A percentile compares a stretch with the other conserved stretches of the same genome.
Evolutionary conservation across 2,888 invertebrate species (phyloP).

Genomic region (Pandemis corylana): DNA sequence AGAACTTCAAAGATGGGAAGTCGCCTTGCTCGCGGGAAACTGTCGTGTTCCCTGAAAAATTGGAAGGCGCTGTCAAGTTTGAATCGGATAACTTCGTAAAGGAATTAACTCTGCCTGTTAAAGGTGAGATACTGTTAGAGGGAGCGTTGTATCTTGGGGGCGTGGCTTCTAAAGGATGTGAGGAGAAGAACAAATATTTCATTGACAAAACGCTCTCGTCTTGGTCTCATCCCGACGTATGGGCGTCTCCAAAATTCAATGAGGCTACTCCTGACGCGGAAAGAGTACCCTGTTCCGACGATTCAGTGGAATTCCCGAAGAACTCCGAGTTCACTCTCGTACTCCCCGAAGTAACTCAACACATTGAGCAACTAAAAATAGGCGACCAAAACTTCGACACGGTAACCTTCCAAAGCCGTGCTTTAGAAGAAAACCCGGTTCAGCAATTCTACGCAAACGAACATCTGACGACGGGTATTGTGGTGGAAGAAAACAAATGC

Average conservation of each 20-base stretch:
- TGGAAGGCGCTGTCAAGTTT: slow-evolving; percentile 61
- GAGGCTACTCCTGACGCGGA: slow-evolving; percentile 81
- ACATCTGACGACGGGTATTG: slow-evolving; percentile 51
- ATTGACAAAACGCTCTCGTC: slow-evolving; percentile 60
- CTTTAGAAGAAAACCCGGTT: slow-evolving; percentile 44
- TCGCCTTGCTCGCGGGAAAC: slow-evolving; percentile 74
- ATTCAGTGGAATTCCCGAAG: slow-evolving; percentile 70
- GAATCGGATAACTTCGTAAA: slow-evolving; percentile 58
- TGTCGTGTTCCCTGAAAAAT: slow-evolving; percentile 68
- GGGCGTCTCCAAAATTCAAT: slow-evolving; percentile 72
- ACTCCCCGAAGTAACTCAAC: slow-evolving; percentile 62
- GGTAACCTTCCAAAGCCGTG: slow-evolving; percentile 43
- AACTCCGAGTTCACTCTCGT: slow-evolving; percentile 59
- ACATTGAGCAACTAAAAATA: slow-evolving; percentile 55
- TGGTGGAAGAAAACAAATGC: slow-evolving; percentile 47
- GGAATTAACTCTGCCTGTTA: slow-evolving; percentile 69
- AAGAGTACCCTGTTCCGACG: slow-evolving; percentile 76
- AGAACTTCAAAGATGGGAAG: slow-evolving; percentile 66
- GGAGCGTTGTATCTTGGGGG: slow-evolving; percentile 62
- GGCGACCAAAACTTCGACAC: slow-evolving; percentile 50
- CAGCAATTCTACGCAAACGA: slow-evolving; percentile 61
- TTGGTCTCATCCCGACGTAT: slow-evolving; percentile 75
- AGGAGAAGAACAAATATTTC: slow-evolving; percentile 62
- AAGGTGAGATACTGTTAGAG: slow-evolving; percentile 70
- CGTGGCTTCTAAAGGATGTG: slow-evolving; percentile 52